A percentile compares a stretch with the other conserved stretches of the same genome.
Conservation (phyloP, 2,797 vertebrate species). For the Cercopithecus diana region DNA sequence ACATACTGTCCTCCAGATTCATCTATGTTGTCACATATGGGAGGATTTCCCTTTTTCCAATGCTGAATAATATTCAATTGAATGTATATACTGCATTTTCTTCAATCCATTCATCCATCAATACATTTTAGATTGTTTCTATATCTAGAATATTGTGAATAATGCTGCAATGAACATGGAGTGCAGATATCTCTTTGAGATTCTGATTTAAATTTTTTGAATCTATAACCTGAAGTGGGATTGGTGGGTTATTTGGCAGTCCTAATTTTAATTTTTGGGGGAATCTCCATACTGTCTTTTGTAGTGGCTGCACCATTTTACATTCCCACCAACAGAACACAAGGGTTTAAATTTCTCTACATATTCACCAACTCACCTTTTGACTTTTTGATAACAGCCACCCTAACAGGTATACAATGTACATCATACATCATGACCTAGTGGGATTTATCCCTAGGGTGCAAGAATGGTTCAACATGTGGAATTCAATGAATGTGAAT, state of each 20-base stretch:
- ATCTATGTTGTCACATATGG: neutral
- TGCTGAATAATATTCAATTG: neutral
- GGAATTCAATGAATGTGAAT: neutral
- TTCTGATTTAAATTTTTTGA: neutral
- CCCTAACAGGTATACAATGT: neutral
- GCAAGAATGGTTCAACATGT: neutral
- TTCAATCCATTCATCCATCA: neutral
- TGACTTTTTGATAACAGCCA: neutral
- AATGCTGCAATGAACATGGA: neutral
- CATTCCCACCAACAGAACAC: neutral
- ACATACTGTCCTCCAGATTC: neutral
- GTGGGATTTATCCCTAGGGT: neutral
- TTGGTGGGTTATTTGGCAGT: neutral
- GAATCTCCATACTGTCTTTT: neutral
- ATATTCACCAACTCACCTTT: neutral
- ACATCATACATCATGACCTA: neutral
- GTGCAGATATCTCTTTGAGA: neutral
- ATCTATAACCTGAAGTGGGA: neutral
- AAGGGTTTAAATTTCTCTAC: neutral
- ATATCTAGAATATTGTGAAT: neutral
- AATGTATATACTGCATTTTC: neutral
- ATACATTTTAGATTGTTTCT: neutral
- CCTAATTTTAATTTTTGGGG: neutral
- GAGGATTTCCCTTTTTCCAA: neutral
- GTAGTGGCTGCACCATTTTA: neutral